Evolutionary conservation across 2,797 vertebrate species (phyloP), one percentile per base, ranked within the genome.

Genomic region (Aplochiton taeniatus): DNA sequence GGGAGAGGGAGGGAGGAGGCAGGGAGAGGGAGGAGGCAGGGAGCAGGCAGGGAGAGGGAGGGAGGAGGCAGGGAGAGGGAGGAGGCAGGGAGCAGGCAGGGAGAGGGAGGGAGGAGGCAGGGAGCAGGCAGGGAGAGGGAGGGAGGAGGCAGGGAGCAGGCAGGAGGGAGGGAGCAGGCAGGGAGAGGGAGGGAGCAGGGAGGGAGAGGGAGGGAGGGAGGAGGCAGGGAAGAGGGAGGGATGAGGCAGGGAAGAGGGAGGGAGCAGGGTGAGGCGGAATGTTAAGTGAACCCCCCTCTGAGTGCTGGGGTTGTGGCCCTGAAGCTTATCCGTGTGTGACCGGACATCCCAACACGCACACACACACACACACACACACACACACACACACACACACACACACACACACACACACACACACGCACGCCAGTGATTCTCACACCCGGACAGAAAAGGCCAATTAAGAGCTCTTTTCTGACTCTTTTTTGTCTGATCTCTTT

Each of bases 221-320:
- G 41, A 9, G 31, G 18, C 6, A 6, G 3, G n/a, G 43, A 43
- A 18, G 49, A 7, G 8, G 46, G 20, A 13, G 14, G 1, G 31
- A 51, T 19, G 11, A 11, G 9, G 10, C 9, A 53, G 10, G 11
- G 11, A 6, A 51, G 44, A 45, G 49, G 7, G 55, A 14, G 53
- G 19, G 31, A 20, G 55, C 18, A 57, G 56, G 58, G 19, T 19
- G 68, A 59, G 48, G 52, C 48, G 11, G 13, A 14, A 72, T 63
- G 81, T 75, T 78, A 77, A 76, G 74, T 83, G 72, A 78, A 76
- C 77, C 79, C 68, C 74, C 77, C 75, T 66, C 64, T 52, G 54
- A 54, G 42, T 13, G 50, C 44, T 43, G 66, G 47, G 71, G 57
- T 41, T 61, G 16, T 60, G 66, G 68, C 62, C 63, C 44, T 43